Evolutionary conservation across 1,140 invertebrate species (phyloP).

Genomic region (Dreissena polymorpha): DNA sequence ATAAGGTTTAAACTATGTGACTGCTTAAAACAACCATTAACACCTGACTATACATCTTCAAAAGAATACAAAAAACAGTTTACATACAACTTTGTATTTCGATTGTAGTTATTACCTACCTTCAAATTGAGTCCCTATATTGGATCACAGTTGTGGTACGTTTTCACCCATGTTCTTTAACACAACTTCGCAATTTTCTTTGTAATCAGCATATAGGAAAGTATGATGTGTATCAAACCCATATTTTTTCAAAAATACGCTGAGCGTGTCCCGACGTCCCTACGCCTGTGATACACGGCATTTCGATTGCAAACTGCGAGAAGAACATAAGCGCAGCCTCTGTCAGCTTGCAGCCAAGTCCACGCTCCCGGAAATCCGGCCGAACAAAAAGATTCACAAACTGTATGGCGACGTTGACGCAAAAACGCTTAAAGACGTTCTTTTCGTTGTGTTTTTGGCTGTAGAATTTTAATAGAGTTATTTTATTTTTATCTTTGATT

Average conservation of each 20-base stretch:
- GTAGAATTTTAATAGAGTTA: background rate
- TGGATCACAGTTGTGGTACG: conserved; percentile 10
- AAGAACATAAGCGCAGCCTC: conserved; percentile 18
- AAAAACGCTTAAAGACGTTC: conserved; percentile 29
- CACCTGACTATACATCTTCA: too few relatives aligned
- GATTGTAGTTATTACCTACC: too few relatives aligned
- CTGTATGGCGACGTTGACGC: background rate
- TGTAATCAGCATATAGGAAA: conserved; percentile 39
- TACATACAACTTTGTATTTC: too few relatives aligned
- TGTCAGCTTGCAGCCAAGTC: conserved; percentile 18
- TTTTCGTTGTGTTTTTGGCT: conserved; percentile 18
- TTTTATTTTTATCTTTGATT: conserved; percentile 1
- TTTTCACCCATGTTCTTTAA: conserved; percentile 39
- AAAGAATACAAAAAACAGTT: too few relatives aligned
- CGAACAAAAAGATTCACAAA: conserved; percentile 12
- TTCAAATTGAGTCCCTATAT: too few relatives aligned
- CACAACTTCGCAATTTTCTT: conserved; percentile 38
- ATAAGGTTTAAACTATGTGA: too few relatives aligned
- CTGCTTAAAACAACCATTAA: too few relatives aligned
- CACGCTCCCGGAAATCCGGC: conserved; percentile 10
- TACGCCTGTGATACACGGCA: conserved; percentile 28
- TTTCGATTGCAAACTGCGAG: conserved; percentile 10
- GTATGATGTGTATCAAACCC: conserved; percentile 25
- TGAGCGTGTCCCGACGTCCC: conserved; percentile 31
- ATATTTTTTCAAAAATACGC: conserved; percentile 47